phyloP scores from a whole-genome alignment of 2,888 invertebrate species.

The Papilio protenor region DNA sequence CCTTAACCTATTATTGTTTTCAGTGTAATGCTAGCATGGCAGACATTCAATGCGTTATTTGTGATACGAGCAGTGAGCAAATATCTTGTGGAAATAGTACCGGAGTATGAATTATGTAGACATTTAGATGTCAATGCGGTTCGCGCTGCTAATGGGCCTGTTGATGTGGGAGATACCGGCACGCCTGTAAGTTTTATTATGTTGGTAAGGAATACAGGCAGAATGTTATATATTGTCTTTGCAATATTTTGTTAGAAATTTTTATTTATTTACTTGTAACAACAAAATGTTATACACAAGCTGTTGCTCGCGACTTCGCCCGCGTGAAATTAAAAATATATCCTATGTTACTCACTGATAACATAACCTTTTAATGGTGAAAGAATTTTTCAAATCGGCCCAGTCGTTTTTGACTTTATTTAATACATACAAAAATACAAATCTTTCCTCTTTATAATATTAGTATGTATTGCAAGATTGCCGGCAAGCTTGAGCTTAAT shows the following conservation, averaged over 20 bases:
- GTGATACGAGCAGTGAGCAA: constrained; percentile 93
- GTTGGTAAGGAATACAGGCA: not conserved
- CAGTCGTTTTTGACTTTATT: too few relatives aligned
- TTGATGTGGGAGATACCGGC: constrained; percentile 51
- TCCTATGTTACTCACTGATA: too few relatives aligned
- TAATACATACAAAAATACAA: too few relatives aligned
- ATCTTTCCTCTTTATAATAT: too few relatives aligned
- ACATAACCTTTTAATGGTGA: too few relatives aligned
- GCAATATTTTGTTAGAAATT: not conserved
- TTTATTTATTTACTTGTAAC: not conserved
- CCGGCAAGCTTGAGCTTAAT: too few relatives aligned
- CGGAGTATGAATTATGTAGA: constrained; percentile 93
- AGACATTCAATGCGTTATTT: constrained; percentile 96
- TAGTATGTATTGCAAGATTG: too few relatives aligned
- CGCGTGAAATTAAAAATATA: not conserved
- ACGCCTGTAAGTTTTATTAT: constrained; percentile 31
- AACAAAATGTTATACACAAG: too few relatives aligned
- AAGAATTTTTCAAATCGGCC: too few relatives aligned
- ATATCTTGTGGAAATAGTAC: constrained; percentile 95
- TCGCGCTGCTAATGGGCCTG: constrained; percentile 55
- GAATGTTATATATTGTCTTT: not conserved
- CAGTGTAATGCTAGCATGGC: constrained; percentile 92
- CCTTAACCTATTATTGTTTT: not conserved
- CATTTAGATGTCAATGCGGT: constrained; percentile 87
- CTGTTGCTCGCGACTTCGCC: not conserved